Evolutionary conservation across 2,113 vertebrate genomes (phyloP), one percentile per base, ranked within the genome.

Genomic region (Cryptotis parvus): DNA sequence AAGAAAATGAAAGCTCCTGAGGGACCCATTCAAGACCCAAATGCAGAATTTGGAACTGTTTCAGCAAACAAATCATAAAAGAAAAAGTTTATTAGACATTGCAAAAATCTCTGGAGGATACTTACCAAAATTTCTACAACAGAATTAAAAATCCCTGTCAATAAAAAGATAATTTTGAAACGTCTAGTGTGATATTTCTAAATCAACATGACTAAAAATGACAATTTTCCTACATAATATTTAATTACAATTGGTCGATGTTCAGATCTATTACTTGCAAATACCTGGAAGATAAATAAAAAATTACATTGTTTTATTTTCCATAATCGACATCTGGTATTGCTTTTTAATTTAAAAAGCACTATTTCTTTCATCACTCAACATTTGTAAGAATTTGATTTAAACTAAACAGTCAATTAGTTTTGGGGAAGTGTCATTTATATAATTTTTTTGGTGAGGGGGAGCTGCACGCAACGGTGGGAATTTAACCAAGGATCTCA

Each of bases 241-340:
- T 41, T 84, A 69, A 69, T 88, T 96, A 81, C 49, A 79, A 27
- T 22, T 88, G 91, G 10, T 89, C 27, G 20, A 4, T 63, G 6
- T 79, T 84, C 35, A 43, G 72, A 45, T 45, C 0, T 0, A 78
- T 35, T 37, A 52, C 84, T 89, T 91, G 41, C 6, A 91, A 3
- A 31, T 52, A 92, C 39, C 63, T 89, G 29, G 70, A 90, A 55
- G 37, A 41, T 41, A n/a, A 0, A 31, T 31, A 33, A 66, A 90
- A 92, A 45, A 81, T 89, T 9, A 81, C 58, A 92, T 66, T 78
- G 12, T 10, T 68, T 84, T 73, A 70, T 77, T 93, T 92, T n/a
- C n/a, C 10, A 72, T 37, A 81, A 58, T 6, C 24, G 85, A 35
- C 24, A 90, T 92, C 91, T 94, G 14, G 26, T 37, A 1, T 15